Conservation (phyloP, 2,888 invertebrate species). For the Brenthis hecate region DNA sequence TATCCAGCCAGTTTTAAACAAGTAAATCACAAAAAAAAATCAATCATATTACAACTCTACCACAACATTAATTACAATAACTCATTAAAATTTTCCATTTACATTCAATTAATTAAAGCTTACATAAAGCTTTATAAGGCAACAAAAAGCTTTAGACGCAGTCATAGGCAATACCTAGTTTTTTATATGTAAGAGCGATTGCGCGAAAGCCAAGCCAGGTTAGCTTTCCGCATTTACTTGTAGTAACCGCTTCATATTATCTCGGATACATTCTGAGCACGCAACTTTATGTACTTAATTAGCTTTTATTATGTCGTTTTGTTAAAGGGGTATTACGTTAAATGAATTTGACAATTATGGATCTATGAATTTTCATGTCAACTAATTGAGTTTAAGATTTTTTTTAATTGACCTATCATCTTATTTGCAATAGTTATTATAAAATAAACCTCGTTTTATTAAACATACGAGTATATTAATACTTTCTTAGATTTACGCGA, state of each 20-base stretch:
- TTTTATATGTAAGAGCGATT: slow-evolving; percentile 12
- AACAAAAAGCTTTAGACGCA: slow-evolving; percentile 5
- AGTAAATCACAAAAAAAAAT: not conserved
- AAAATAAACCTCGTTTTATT: too few relatives aligned
- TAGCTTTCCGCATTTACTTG: slow-evolving; percentile 35
- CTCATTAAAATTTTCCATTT: slow-evolving; percentile 1
- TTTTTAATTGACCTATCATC: not conserved
- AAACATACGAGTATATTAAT: too few relatives aligned
- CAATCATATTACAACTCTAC: not conserved
- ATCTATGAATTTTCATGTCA: not conserved
- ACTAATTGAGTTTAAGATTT: slow-evolving; percentile 29
- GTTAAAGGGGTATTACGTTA: slow-evolving; percentile 5
- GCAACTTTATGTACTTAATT: slow-evolving; percentile 34
- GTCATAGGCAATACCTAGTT: slow-evolving; percentile 5
- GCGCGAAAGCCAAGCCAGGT: slow-evolving; percentile 26
- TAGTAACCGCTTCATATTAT: slow-evolving; percentile 24
- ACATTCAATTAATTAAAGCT: slow-evolving; percentile 15
- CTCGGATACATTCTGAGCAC: slow-evolving; percentile 30
- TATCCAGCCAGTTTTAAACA: too few relatives aligned
- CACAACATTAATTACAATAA: not conserved
- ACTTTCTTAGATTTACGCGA: too few relatives aligned
- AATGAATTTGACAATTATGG: not conserved
- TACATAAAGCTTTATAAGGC: slow-evolving; percentile 6
- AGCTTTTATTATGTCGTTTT: slow-evolving; percentile 30
- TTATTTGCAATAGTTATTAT: too few relatives aligned